Evolutionary conservation across 2,888 invertebrate genomes (phyloP), one percentile per base, ranked within the genome.

Genomic region (Tethea ocularis): DNA sequence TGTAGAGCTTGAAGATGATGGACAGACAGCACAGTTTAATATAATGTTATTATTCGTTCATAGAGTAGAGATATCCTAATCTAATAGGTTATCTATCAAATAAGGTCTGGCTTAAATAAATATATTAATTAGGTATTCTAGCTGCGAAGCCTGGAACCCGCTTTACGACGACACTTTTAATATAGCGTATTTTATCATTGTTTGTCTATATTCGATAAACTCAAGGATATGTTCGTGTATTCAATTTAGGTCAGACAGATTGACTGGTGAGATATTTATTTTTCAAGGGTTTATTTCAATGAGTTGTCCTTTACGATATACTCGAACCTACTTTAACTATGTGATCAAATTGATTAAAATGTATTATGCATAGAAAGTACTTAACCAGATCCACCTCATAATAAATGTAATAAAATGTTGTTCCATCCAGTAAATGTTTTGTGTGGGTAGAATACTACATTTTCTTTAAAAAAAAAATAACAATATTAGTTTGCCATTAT

Each of bases 181-280:
- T 51, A 33, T 73, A 68, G 71, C 57, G 67, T 63, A 68, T 66
- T 71, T 76, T 80, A 79, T 80, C 77, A 64, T 62, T 81, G 77
- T 74, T 82, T 78, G 75, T 76, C 68, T 81, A 70, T 72, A 78
- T 71, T 83, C 81, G 88, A 91, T 91, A 86, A 87, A 80, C 74
- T 83, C 90, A 91, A 91, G 91, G 91, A 86, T 90, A 77, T 75
- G 74, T 80, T 80, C 77, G 71, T 75, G 70, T 78, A 77, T 61
- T n/a, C n/a, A 69, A 89, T 85, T 86, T 89, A 80, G 90, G 91
- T 91, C 91, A 89, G 71, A 75, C 79, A 82, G 89, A 89, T 89
- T 78, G 74, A 77, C 74, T 78, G 74, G 64, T 67, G 71, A 77
- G 87, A 85, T 87, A 87, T 77, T 79, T 75, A 72, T 72, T 75